phyloP scores from a whole-genome alignment of 2,888 invertebrate species.

The Rhopalosiphum nymphaeae region DNA sequence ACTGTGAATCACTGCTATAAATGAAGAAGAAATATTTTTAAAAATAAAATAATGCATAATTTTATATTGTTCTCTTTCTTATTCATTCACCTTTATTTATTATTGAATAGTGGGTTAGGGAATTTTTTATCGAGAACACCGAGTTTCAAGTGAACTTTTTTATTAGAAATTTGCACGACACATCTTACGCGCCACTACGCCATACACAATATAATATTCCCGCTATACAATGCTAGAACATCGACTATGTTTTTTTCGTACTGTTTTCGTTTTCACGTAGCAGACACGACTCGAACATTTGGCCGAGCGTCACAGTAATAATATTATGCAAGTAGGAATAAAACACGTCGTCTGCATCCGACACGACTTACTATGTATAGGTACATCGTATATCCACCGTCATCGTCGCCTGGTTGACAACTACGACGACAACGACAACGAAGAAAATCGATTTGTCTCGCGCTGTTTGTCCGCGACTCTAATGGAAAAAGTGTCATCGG shows the following conservation, averaged over 20 bases:
- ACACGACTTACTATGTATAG: background rate
- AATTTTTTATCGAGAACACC: background rate
- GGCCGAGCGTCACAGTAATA: background rate
- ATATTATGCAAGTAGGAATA: background rate
- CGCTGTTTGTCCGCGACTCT: conserved; percentile 34
- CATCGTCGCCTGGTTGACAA: background rate
- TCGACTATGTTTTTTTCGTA: background rate
- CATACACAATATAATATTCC: background rate
- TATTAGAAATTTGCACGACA: background rate
- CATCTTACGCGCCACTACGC: background rate
- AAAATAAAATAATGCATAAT: too few species aligned
- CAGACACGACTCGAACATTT: background rate
- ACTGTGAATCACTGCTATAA: too few species aligned
- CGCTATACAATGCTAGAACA: background rate
- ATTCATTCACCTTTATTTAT: background rate
- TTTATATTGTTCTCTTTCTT: background rate
- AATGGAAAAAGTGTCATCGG: conserved; percentile 64
- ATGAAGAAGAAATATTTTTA: too few species aligned
- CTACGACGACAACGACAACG: background rate
- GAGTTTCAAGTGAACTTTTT: background rate
- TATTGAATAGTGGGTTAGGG: background rate
- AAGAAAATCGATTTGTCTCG: conserved; percentile 57
- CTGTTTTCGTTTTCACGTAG: background rate
- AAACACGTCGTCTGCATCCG: background rate
- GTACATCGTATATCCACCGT: background rate